phyloP scores from a whole-genome alignment of 2,113 vertebrate species.

The Colinus virginianus region DNA sequence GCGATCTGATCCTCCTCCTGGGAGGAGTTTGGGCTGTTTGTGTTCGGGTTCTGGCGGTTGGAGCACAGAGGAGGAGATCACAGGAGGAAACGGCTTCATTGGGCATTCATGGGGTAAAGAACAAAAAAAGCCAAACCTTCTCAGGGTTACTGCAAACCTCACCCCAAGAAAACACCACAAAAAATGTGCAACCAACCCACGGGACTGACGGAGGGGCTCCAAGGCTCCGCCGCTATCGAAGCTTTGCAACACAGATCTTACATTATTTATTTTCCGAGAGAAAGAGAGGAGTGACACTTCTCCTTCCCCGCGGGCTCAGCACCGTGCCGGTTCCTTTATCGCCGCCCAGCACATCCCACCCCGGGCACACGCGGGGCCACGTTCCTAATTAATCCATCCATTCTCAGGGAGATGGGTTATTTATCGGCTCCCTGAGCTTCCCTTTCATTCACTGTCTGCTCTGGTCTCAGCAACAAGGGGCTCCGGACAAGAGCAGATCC shows the following conservation, averaged over 20 bases:
- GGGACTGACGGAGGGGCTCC: constrained; percentile 1
- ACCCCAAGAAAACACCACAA: not conserved
- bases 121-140: not conserved
- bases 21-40: not conserved
- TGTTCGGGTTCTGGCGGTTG: not conserved
- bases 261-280: constrained; percentile 40
- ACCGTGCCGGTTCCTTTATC: constrained; percentile 53
- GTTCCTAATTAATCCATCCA: constrained; percentile 67
- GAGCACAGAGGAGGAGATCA: not conserved
- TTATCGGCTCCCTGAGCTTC: constrained; percentile 68
- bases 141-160: not conserved
- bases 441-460: constrained; percentile 54
- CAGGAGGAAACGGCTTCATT: not conserved
- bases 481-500: constrained; percentile 48
- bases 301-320: constrained; percentile 30
- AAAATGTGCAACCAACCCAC: constrained; percentile 24
- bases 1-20: not conserved
- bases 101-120: accelerated
- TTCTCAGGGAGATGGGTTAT: constrained; percentile 71
- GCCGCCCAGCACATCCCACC: constrained; percentile 40
- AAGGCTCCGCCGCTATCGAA: not conserved
- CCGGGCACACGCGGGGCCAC: constrained; percentile 47
- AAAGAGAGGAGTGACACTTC: not conserved
- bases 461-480: constrained; percentile 31
- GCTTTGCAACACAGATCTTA: constrained; percentile 39